Conservation (phyloP, 2,113 vertebrate species). For the Melanocharis versteri region DNA sequence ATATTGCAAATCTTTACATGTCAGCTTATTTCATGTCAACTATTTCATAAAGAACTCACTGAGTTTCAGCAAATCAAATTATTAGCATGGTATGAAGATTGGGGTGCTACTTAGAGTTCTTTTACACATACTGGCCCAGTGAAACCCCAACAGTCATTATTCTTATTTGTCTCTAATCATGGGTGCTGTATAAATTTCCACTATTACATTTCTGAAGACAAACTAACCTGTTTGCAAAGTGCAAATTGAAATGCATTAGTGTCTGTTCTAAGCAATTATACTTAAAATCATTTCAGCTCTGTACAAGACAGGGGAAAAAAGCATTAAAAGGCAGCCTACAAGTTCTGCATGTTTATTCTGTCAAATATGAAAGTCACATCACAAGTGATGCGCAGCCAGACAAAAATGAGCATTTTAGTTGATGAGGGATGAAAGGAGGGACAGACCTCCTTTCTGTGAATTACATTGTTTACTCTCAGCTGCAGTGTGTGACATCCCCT, state of each 20-base stretch:
- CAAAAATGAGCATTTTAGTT: neutral
- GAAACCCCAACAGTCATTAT: neutral
- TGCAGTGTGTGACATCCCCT: neutral
- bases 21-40: neutral
- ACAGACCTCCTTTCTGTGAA: neutral
- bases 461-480: neutral
- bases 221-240: neutral
- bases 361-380: neutral
- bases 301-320: neutral
- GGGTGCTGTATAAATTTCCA: neutral
- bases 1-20: neutral
- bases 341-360: neutral
- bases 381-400: neutral
- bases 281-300: neutral
- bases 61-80: neutral
- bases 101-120: neutral
- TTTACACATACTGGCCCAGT: neutral
- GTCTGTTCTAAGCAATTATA: constrained; percentile 2
- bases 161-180: neutral
- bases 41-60: neutral
- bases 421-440: neutral
- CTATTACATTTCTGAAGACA: neutral
- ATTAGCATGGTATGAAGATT: neutral
- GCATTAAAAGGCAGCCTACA: neutral
- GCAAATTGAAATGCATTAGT: neutral